Percentiles rank a stretch among this genome's conserved stretches.
phyloP scores from a whole-genome alignment of 2,797 vertebrate species.

The Diplodus puntazzo region DNA sequence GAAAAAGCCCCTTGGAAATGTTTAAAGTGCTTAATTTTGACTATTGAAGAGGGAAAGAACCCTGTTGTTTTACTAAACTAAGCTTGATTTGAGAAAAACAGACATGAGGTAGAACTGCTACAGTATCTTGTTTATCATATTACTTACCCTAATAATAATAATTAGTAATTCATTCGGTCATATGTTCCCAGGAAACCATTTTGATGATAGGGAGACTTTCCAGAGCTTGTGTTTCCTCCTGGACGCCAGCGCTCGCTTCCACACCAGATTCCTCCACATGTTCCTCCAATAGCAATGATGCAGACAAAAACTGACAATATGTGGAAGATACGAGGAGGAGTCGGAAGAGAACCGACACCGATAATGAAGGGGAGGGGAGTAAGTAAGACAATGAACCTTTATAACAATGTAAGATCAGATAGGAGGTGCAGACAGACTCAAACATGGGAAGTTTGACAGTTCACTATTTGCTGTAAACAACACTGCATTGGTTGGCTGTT shows the following conservation, averaged over 20 bases:
- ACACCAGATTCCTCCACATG: slow-evolving; percentile 88
- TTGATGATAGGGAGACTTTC: slow-evolving; percentile 84
- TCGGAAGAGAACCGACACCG: neutral
- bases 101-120: neutral
- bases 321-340: neutral
- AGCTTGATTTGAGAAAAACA: neutral
- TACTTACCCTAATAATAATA: neutral
- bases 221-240: slow-evolving; percentile 87
- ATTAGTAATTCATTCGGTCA: slow-evolving; percentile 6
- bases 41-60: too few species aligned
- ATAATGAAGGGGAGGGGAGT: slow-evolving; percentile 23
- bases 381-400: neutral
- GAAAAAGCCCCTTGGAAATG: too few species aligned
- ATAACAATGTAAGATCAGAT: neutral
- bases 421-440: neutral
- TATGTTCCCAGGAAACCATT: slow-evolving; percentile 72
- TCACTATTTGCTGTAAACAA: neutral
- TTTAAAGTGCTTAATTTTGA: too few species aligned
- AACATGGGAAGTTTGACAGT: slow-evolving; percentile 10
- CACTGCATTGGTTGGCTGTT: slow-evolving; percentile 25
- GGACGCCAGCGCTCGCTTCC: slow-evolving; percentile 90
- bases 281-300: slow-evolving; percentile 65
- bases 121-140: neutral
- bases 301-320: neutral
- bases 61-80: neutral